Evolutionary conservation across 2,797 vertebrate genomes (phyloP).

Genomic region (Poeciliopsis gracilis): DNA sequence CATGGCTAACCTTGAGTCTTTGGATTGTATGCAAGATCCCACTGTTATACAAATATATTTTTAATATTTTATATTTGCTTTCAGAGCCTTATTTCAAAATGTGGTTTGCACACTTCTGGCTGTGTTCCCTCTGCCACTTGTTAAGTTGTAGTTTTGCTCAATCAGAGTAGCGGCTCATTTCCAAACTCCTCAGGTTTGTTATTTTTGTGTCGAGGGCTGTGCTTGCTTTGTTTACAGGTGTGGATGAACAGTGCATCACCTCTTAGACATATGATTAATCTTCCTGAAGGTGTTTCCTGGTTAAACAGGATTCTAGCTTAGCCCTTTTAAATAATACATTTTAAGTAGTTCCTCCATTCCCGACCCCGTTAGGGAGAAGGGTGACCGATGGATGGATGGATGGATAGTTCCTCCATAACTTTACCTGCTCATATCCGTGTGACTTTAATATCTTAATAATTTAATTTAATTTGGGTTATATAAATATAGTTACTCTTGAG

Average conservation of each 20-base stretch:
- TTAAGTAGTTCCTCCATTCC: neutral
- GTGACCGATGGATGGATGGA: too few species aligned
- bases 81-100: neutral
- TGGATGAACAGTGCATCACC: neutral
- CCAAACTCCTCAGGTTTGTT: neutral
- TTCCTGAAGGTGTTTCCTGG: neutral
- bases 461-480: neutral
- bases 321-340: neutral
- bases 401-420: neutral
- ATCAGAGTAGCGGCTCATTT: neutral
- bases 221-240: neutral
- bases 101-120: neutral
- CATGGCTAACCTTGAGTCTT: neutral
- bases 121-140: neutral
- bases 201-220: neutral
- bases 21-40: neutral
- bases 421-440: neutral
- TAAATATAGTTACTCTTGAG: neutral
- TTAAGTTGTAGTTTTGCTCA: neutral
- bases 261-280: neutral
- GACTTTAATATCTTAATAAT: neutral
- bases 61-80: neutral
- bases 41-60: neutral
- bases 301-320: conserved; percentile 1
- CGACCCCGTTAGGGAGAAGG: too few species aligned